A percentile compares a stretch with the other conserved stretches of the same genome.
Evolutionary conservation across 2,888 invertebrate species (phyloP).

Genomic region (Poecilobothrus nobilitatus): DNA sequence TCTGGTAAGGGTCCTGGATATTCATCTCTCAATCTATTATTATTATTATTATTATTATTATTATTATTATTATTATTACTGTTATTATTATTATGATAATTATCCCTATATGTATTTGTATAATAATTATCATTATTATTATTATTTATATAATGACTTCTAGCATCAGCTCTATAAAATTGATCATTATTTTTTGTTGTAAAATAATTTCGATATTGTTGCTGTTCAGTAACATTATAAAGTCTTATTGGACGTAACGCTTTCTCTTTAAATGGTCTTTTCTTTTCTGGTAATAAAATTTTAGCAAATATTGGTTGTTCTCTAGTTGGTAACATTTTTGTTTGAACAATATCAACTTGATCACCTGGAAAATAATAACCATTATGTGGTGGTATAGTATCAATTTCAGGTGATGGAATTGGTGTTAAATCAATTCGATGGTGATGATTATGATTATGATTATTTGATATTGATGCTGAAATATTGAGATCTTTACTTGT

Average conservation of each 20-base stretch:
- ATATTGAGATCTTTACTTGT: constrained; percentile 13
- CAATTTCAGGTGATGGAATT: constrained; percentile 18
- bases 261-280: constrained; percentile 15
- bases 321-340: constrained; percentile 21
- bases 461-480: background rate
- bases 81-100: no score
- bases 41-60: background rate
- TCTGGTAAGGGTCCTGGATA: background rate
- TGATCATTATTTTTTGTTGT: background rate
- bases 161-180: constrained; percentile 7
- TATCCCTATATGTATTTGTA: background rate
- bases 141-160: background rate
- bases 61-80: background rate
- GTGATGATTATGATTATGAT: background rate
- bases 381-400: constrained; percentile 18
- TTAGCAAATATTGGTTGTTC: constrained; percentile 24
- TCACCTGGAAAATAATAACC: constrained; percentile 22
- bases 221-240: background rate
- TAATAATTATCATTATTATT: no score
- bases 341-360: constrained; percentile 23
- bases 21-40: background rate
- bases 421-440: constrained; percentile 13
- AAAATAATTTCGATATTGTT: background rate
- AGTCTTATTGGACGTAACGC: constrained; percentile 14
- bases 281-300: constrained; percentile 22